These are phyloP conservation scores for Pelecanus crispus DNA, from an alignment of 2,113 vertebrate species.

Conservation along the genomic window DNA sequence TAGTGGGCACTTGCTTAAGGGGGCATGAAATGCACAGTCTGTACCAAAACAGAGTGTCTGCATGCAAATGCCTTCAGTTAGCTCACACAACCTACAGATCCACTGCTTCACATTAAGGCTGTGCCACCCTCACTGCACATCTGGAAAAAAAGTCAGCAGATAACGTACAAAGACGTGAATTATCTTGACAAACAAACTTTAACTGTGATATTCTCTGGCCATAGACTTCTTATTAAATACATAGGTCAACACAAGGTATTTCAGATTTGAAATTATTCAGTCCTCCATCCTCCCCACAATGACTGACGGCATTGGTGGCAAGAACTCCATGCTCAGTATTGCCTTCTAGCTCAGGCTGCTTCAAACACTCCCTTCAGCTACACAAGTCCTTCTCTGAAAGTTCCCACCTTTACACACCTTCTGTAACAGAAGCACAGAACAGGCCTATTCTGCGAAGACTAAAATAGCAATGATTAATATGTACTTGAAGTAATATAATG, in stretches of 20 bases:
- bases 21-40: background rate
- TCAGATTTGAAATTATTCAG: background rate
- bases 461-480: background rate
- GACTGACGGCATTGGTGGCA: background rate
- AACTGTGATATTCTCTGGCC: background rate
- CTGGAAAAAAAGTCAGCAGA: background rate
- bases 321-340: accelerated
- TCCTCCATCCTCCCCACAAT: background rate
- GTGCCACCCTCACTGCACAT: background rate
- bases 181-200: background rate
- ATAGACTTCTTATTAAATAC: background rate
- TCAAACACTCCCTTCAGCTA: background rate
- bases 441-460: background rate
- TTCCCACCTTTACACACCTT: background rate
- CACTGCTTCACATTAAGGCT: background rate
- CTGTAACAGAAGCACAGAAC: background rate
- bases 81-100: background rate
- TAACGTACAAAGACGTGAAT: accelerated
- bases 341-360: background rate
- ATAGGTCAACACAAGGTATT: background rate
- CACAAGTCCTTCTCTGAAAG: background rate
- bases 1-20: background rate
- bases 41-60: background rate
- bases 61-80: background rate
- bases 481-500: background rate